These are phyloP conservation scores for Lithophane ornitopus DNA, from an alignment of 2,888 invertebrate species.

Conservation along the genomic window DNA sequence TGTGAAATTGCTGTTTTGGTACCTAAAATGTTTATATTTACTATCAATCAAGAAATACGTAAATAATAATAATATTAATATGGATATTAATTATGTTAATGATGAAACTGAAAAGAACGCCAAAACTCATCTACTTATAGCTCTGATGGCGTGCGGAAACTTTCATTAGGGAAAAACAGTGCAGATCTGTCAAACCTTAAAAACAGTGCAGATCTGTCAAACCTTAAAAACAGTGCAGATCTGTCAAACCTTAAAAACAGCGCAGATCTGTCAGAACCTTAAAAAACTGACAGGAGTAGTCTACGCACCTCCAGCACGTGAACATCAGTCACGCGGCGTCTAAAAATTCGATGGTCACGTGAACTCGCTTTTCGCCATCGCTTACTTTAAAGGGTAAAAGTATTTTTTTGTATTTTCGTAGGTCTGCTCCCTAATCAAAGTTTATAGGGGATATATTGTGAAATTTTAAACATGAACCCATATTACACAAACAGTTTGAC, in stretches of 20 bases:
- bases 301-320: slow-evolving; percentile 3
- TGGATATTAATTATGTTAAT: neutral
- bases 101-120: neutral
- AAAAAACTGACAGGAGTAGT: neutral
- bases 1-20: slow-evolving; percentile 4
- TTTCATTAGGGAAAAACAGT: neutral
- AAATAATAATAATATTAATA: neutral
- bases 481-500: neutral
- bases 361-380: neutral
- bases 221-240: neutral
- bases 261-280: no score
- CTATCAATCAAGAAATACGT: no score
- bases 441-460: neutral
- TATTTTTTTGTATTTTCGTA: neutral
- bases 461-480: neutral
- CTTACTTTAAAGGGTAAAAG: neutral
- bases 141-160: neutral
- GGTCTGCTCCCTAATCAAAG: neutral
- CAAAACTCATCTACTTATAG: neutral
- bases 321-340: slow-evolving; percentile 38
- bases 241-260: neutral
- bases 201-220: neutral
- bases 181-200: neutral
- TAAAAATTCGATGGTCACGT: slow-evolving; percentile 22
- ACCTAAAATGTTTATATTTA: neutral